Evolutionary conservation across 2,888 invertebrate species (phyloP), one percentile per base, ranked within the genome.

Genomic region (Campopleginae sp.): DNA sequence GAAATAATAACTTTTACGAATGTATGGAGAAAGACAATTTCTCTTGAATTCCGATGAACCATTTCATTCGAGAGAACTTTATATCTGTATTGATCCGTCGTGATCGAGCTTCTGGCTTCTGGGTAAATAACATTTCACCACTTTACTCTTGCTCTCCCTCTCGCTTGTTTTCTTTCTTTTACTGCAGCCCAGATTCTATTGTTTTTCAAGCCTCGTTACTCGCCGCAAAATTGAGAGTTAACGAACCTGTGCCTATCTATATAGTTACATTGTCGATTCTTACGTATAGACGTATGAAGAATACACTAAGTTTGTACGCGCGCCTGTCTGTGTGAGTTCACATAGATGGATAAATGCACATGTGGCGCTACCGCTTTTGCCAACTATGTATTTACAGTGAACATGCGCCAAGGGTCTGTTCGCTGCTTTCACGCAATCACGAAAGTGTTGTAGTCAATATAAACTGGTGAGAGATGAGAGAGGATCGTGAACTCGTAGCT

Each of bases 221-320:
- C 74, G 65, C 80, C 87, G 88, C 90, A 89, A 92, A 91, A 91
- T 91, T 92, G 90, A 91, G 91, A 91, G 91, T 92, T 92, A 91
- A 92, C 90, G 90, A 92, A 91, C 91, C 89, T 88, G 80, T 77
- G 65, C 23, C 33, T 27, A 70, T 31, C 61, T 77, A 61, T 74
- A 74, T 46, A 19, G n/a, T 68, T 27, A 51, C 12, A 70, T 33
- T 17, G 17, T 14, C 58, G 31, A 66, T 27, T 46, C 19, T 31
- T 23, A 61, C 33, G 17, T 74, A 42, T 27, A 63, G 6, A 54
- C 46, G 19, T 54, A 38, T 54, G 23, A 54, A 54, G 3, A 4
- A 54, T 51, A 19, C 51, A 54, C 54, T 17, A 10, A 38, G 8
- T 38, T 38, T 38, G 38, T 7, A 10, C 5, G 38, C 5, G 38